Conservation (phyloP, 1,140 invertebrate species). For the Holcopasites calliopsidis region DNA sequence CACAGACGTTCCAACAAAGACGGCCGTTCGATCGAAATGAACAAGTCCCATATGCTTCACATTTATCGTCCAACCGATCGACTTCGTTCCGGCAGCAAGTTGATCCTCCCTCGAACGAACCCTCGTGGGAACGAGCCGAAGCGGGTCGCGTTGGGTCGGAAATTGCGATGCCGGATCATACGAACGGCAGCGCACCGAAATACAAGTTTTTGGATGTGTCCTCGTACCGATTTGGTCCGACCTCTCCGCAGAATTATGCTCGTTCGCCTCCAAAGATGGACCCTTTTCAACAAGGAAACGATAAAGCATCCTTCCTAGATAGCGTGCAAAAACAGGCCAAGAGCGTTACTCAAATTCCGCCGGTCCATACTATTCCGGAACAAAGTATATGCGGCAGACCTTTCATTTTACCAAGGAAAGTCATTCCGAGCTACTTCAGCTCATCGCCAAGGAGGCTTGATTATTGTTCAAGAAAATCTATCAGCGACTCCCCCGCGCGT, state of each 20-base stretch:
- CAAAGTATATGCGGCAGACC: neutral
- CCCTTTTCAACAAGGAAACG: neutral
- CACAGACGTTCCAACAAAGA: neutral
- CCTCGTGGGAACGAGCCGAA: conserved; percentile 7
- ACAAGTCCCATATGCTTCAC: neutral
- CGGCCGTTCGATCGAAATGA: neutral
- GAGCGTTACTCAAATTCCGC: neutral
- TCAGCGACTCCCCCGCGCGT: neutral
- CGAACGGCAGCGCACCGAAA: neutral
- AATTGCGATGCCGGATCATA: neutral
- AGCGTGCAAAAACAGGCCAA: neutral
- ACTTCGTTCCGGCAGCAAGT: neutral
- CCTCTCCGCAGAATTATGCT: neutral
- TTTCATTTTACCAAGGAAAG: neutral
- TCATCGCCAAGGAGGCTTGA: conserved; percentile 3
- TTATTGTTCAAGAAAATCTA: neutral
- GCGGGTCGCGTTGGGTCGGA: neutral
- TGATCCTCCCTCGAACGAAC: neutral
- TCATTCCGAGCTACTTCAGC: conserved; percentile 35
- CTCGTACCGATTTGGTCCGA: neutral
- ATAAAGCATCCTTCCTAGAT: neutral
- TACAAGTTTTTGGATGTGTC: neutral
- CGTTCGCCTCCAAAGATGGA: neutral
- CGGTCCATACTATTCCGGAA: neutral
- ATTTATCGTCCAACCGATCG: neutral